These are phyloP conservation scores for Cynopterus brachyotis DNA, from an alignment of 2,113 vertebrate species.

Conservation along the genomic window DNA sequence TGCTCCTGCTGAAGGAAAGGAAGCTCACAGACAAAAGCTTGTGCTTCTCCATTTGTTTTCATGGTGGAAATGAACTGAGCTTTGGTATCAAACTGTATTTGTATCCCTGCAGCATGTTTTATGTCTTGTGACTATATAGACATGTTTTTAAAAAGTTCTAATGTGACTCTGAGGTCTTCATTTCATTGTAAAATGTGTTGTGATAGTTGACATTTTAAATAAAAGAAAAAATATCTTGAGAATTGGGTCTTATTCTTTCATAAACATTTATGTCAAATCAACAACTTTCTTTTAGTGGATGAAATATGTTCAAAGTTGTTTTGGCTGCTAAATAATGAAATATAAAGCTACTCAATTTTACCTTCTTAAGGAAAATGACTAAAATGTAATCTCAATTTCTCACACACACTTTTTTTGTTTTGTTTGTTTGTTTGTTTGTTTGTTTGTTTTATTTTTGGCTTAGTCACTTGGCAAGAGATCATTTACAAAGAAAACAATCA, in stretches of 20 bases:
- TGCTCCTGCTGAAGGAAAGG: constrained; percentile 77
- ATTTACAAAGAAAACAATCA: background rate
- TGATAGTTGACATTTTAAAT: constrained; percentile 75
- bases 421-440: background rate
- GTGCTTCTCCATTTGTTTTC: constrained; percentile 81
- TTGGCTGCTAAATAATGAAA: background rate
- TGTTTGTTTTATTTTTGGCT: background rate
- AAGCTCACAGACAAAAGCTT: constrained; percentile 75
- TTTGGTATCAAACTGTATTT: constrained; percentile 80
- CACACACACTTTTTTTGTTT: background rate
- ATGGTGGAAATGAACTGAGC: constrained; percentile 79
- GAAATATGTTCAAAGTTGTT: background rate
- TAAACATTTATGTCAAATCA: constrained; percentile 28
- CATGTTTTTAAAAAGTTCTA: constrained; percentile 53
- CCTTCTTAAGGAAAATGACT: background rate
- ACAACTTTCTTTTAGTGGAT: background rate
- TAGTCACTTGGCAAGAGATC: background rate
- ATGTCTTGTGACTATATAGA: constrained; percentile 76
- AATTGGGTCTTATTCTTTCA: constrained; percentile 35
- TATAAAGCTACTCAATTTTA: background rate
- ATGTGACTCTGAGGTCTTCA: constrained; percentile 50
- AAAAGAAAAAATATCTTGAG: constrained; percentile 71
- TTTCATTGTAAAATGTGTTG: constrained; percentile 53
- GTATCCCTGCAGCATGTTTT: constrained; percentile 82
- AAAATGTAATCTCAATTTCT: background rate